Conservation (phyloP, 2,797 vertebrate genomes). For the Micrastur ruficollis region DNA sequence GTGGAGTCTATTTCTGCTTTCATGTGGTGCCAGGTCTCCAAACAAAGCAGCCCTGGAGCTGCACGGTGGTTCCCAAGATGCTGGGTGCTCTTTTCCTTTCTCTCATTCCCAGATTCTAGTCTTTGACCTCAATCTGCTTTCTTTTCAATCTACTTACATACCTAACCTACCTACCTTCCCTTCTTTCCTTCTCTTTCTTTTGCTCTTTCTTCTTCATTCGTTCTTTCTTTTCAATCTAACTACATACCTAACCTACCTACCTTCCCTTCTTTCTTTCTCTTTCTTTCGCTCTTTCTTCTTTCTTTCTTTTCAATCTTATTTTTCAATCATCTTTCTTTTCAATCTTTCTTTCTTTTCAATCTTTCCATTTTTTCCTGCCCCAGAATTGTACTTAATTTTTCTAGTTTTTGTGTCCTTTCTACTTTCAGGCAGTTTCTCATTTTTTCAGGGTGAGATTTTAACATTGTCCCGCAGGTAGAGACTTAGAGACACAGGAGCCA, state of each 20-base stretch:
- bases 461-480: not conserved
- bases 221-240: no score
- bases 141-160: no score
- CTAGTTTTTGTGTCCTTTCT: not conserved
- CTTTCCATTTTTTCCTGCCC: not conserved
- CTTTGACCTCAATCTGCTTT: not conserved
- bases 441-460: not conserved
- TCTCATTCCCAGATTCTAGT: not conserved
- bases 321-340: not conserved
- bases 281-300: no score
- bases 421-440: not conserved
- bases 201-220: no score
- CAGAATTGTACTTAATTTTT: not conserved
- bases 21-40: fast-evolving
- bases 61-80: not conserved
- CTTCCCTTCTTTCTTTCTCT: no score
- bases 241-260: no score
- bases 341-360: not conserved
- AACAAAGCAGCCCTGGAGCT: not conserved
- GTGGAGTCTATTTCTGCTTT: not conserved
- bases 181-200: fast-evolving
- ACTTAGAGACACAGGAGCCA: not conserved
- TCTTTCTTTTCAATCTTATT: not conserved
- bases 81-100: not conserved
- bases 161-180: fast-evolving